A percentile compares a stretch with the other conserved stretches of the same genome.
phyloP scores from a whole-genome alignment of 2,797 vertebrate genomes.

The Siniperca undulata region DNA sequence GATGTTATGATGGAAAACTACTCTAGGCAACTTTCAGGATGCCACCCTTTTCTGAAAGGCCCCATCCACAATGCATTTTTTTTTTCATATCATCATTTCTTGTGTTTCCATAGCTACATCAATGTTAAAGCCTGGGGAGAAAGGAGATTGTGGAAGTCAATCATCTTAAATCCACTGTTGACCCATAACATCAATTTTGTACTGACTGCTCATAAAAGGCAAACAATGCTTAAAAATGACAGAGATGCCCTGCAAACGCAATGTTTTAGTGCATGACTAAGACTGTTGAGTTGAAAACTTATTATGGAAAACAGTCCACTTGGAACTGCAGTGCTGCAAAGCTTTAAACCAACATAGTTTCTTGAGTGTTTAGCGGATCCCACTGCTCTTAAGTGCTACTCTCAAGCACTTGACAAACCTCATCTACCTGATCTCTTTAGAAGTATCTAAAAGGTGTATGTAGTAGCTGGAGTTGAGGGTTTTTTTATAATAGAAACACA shows the following conservation, averaged over 20 bases:
- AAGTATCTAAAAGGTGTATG: background rate
- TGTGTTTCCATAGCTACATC: constrained; percentile 8
- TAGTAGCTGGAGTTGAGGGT: background rate
- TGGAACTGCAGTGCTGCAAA: constrained; percentile 17
- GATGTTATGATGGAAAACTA: background rate
- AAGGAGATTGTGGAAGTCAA: constrained; percentile 19
- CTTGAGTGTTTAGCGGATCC: constrained; percentile 31
- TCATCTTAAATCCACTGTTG: constrained; percentile 17
- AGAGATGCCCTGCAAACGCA: background rate
- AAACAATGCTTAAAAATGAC: constrained; percentile 4
- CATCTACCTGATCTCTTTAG: constrained; percentile 22
- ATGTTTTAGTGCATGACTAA: background rate
- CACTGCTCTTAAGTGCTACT: constrained; percentile 40
- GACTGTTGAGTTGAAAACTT: constrained; percentile 5
- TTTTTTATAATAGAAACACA: background rate
- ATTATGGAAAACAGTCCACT: constrained; percentile 31
- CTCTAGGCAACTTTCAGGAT: constrained; percentile 3
- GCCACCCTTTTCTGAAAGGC: background rate
- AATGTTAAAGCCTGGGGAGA: background rate
- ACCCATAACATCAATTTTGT: constrained; percentile 6
- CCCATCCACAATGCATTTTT: background rate
- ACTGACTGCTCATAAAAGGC: constrained; percentile 7
- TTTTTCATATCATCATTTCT: background rate
- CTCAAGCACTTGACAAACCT: constrained; percentile 44
- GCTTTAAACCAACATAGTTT: constrained; percentile 42